Percentiles rank a stretch among this genome's conserved stretches.
Evolutionary conservation across 2,113 vertebrate species (phyloP).

Genomic region (Anhinga rufa): DNA sequence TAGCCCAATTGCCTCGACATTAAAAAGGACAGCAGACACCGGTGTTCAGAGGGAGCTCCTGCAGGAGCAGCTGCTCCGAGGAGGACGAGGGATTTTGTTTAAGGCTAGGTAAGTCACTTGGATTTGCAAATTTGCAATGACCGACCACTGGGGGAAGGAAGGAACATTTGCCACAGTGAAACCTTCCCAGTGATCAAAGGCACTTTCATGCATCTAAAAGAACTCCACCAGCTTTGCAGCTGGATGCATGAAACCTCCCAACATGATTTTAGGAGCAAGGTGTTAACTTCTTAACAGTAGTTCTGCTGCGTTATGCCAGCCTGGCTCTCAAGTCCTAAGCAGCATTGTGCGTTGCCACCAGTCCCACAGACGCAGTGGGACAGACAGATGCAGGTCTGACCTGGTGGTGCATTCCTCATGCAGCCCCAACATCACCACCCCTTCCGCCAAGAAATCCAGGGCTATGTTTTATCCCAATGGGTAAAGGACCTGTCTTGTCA

Average conservation of each 20-base stretch:
- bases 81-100: neutral
- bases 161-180: neutral
- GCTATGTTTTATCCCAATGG: accelerated
- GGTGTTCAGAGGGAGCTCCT: neutral
- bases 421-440: neutral
- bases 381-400: neutral
- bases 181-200: neutral
- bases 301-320: neutral
- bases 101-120: neutral
- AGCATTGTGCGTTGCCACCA: accelerated
- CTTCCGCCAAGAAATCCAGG: neutral
- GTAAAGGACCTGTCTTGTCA: neutral
- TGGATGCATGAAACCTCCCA: neutral
- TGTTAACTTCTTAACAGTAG: neutral
- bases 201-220: accelerated
- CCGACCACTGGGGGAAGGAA: neutral
- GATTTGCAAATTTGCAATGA: neutral
- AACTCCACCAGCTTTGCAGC: neutral
- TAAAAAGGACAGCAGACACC: neutral
- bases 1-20: accelerated
- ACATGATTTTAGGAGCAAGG: neutral
- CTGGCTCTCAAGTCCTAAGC: neutral
- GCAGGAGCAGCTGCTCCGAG: neutral
- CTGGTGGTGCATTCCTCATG: accelerated
- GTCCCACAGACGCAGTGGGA: accelerated